These are phyloP conservation scores for Lobophora halterata DNA, from an alignment of 2,888 invertebrate species.

Conservation along the genomic window DNA sequence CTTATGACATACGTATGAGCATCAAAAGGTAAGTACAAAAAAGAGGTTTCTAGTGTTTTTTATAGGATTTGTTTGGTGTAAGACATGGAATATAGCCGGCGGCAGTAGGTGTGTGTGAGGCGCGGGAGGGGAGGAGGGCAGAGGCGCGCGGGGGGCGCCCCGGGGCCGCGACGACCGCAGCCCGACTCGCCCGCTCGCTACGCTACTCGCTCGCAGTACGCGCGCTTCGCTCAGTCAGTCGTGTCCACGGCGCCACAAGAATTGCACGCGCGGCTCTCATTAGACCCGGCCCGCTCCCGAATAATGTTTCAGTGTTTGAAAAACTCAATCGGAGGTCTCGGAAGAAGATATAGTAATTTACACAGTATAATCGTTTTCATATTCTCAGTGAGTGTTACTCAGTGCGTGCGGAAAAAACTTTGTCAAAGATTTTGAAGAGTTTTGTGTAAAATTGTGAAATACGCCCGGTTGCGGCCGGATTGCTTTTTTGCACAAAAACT, in stretches of 20 bases:
- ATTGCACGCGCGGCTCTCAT: conserved; percentile 75
- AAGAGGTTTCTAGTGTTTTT: conserved; percentile 22
- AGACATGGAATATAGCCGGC: conserved; percentile 52
- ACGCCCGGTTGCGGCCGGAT: conserved; percentile 74
- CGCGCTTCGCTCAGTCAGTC: conserved; percentile 57
- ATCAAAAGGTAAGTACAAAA: too few species aligned
- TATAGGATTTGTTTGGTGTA: conserved; percentile 70
- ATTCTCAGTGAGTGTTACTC: conserved; percentile 81
- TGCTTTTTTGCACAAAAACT: conserved; percentile 74
- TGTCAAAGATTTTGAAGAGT: conserved; percentile 81
- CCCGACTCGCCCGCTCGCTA: conserved; percentile 46
- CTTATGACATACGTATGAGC: too few species aligned
- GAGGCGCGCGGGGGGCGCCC: conserved; percentile 33
- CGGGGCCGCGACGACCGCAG: conserved; percentile 45
- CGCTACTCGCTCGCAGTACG: conserved; percentile 42
- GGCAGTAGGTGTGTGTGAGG: conserved; percentile 38
- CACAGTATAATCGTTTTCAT: conserved; percentile 77
- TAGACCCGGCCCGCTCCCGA: conserved; percentile 77
- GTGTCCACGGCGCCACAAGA: conserved; percentile 73
- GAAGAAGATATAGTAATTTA: conserved; percentile 78
- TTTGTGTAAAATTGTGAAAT: conserved; percentile 80
- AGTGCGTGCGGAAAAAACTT: conserved; percentile 82
- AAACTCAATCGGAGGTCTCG: conserved; percentile 79
- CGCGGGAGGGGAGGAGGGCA: conserved; percentile 34
- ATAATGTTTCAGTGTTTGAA: conserved; percentile 81